These are phyloP conservation scores for Menidia beryllina DNA, from an alignment of 2,113 vertebrate species.

Conservation along the genomic window DNA sequence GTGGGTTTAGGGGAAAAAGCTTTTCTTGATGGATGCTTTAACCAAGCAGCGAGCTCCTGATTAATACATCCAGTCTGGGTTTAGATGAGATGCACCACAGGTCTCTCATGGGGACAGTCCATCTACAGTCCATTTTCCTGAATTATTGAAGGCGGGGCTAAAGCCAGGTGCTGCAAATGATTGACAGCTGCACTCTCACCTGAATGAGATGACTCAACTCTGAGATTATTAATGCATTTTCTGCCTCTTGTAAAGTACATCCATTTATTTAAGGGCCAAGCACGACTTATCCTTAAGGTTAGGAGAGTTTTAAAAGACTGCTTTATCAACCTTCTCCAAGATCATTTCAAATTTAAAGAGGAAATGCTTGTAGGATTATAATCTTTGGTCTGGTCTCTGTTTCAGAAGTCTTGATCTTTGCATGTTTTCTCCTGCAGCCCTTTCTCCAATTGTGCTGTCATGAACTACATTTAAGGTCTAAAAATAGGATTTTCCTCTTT, in stretches of 20 bases:
- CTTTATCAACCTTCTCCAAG: too few species aligned
- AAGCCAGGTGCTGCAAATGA: conserved; percentile 50
- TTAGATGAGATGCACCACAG: conserved; percentile 25
- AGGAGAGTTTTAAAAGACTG: too few species aligned
- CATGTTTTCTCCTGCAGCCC: neutral
- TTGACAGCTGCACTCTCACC: conserved; percentile 40
- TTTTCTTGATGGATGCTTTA: neutral
- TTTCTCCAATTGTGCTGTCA: too few species aligned
- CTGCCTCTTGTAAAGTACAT: conserved; percentile 1
- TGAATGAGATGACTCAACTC: conserved; percentile 17
- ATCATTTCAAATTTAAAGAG: too few species aligned
- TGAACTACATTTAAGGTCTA: too few species aligned
- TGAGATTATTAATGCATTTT: conserved; percentile 18
- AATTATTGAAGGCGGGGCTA: conserved; percentile 73
- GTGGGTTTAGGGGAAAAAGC: neutral
- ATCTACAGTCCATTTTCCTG: conserved; percentile 48
- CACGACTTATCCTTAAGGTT: too few species aligned
- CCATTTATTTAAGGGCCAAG: neutral
- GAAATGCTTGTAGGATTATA: too few species aligned
- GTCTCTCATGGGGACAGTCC: conserved; percentile 54
- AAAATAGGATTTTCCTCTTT: too few species aligned
- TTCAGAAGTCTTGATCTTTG: too few species aligned
- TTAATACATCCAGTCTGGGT: conserved; percentile 24
- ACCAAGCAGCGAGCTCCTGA: conserved; percentile 8
- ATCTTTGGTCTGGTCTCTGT: too few species aligned